Base-by-base conservation (phyloP, 2,888 invertebrate species). In the Neocrepidodera transversa region DNA sequence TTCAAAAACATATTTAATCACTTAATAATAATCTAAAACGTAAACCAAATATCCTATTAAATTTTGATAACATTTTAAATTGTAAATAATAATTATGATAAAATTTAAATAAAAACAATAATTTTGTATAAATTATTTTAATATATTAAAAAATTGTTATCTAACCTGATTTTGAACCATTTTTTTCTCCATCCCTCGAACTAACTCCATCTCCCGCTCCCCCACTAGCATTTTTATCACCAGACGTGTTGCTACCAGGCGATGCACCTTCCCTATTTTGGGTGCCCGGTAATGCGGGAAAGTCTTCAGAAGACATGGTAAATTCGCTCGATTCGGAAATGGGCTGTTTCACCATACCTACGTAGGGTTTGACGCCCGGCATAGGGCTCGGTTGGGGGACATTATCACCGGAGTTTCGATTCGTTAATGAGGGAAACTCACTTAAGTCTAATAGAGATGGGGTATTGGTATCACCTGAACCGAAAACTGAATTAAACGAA, bases 281-380 rank as follows among this genome's bases (percentile, higher is more conserved):
- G 69, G 93, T 93, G 74, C 98, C 98, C 68, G 98, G 99, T 78
- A 99, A 84, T 79, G 99, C 99, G 72, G 99, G 99, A 82, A 99
- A 99, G 83, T 99, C 99, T 84, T 99, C 98, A 73, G 92, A 95
- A 75, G 97, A 97, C 91, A 99, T 99, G 76, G 95, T 93, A 83
- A 95, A 95, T 83, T 95, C 95, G 68, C 91, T 93, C 76, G 94
- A 88, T 81, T 95, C 95, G 49, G 92, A 88, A 75, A 93, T 92
- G 66, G 95, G 95, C 63, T 71, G 71, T 83, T 95, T 95, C 72
- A 95, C 94, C 93, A 95, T 94, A 78, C 94, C 94, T 82, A 94
- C 94, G 85, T 94, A 94, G 81, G 94, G 93, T 85, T 94, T 93
- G 82, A 92, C 91, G 80, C 93, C 93, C 68, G 93, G 92, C 82